These are phyloP conservation scores for Drosophila oshimai DNA, from an alignment of 1,140 invertebrate species.

Conservation along the genomic window DNA sequence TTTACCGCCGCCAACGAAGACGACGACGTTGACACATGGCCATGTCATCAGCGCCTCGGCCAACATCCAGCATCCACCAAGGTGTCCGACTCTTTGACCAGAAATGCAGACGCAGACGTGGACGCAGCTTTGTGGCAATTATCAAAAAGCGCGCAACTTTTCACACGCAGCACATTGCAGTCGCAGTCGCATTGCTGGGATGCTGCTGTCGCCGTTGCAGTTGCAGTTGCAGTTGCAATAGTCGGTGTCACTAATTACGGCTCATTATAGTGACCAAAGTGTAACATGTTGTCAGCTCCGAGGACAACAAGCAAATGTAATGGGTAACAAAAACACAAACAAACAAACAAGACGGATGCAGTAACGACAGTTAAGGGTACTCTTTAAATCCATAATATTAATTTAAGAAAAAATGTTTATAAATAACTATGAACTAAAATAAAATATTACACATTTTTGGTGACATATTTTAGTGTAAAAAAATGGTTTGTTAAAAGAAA, in stretches of 20 bases:
- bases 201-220: constrained; percentile 34
- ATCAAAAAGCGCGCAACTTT: constrained; percentile 78
- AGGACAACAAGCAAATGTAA: constrained; percentile 49
- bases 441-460: no score
- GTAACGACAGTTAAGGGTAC: background rate
- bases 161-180: constrained; percentile 65
- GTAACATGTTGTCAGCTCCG: constrained; percentile 76
- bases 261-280: constrained; percentile 81
- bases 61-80: background rate
- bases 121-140: constrained; percentile 53
- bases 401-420: no score
- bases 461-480: no score
- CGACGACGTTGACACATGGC: constrained; percentile 70
- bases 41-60: constrained; percentile 27
- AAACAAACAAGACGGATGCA: no score
- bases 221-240: constrained; percentile 43
- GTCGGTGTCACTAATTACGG: constrained; percentile 76
- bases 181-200: constrained; percentile 28
- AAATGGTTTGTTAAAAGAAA: no score
- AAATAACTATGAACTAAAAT: no score
- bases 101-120: constrained; percentile 5
- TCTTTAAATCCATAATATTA: background rate
- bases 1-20: constrained; percentile 46
- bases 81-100: background rate
- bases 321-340: no score